Percentiles rank a stretch among this genome's conserved stretches.
These are phyloP conservation scores for Halichoerus grypus DNA, from an alignment of 2,113 vertebrate genomes.

Conservation along the genomic window DNA sequence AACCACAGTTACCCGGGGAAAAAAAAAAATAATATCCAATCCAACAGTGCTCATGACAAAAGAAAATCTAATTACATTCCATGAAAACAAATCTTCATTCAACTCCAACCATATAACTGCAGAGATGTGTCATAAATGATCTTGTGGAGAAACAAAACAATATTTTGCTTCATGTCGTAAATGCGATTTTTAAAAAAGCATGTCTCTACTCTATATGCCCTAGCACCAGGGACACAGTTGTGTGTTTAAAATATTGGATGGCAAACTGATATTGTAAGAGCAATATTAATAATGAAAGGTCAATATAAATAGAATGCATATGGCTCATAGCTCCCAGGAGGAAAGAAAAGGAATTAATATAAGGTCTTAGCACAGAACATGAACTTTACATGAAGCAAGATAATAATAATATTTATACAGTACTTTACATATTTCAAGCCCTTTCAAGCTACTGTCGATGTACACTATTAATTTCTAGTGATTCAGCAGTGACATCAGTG, in stretches of 20 bases:
- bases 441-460: slow-evolving; percentile 59
- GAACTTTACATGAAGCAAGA: slow-evolving; percentile 68
- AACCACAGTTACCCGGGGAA: slow-evolving; percentile 31
- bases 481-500: slow-evolving; percentile 60
- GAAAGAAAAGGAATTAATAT: slow-evolving; percentile 60
- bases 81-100: slow-evolving; percentile 73
- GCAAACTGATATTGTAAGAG: slow-evolving; percentile 46
- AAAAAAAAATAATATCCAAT: slow-evolving; percentile 49
- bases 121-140: slow-evolving; percentile 50
- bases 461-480: slow-evolving; percentile 54
- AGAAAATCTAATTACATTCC: slow-evolving; percentile 76
- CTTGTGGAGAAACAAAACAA: slow-evolving; percentile 43
- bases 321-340: not conserved
- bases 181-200: not conserved
- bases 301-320: slow-evolving; percentile 36
- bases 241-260: slow-evolving; percentile 59
- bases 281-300: slow-evolving; percentile 44
- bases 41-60: slow-evolving; percentile 71
- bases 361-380: slow-evolving; percentile 29
- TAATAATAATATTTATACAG: slow-evolving; percentile 72
- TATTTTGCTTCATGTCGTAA: slow-evolving; percentile 39
- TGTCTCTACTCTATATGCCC: not conserved
- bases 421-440: slow-evolving; percentile 50
- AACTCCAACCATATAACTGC: not conserved
- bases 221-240: not conserved